Evolutionary conservation across 2,888 invertebrate genomes (phyloP).

Genomic region (Orchesella flavescens): DNA sequence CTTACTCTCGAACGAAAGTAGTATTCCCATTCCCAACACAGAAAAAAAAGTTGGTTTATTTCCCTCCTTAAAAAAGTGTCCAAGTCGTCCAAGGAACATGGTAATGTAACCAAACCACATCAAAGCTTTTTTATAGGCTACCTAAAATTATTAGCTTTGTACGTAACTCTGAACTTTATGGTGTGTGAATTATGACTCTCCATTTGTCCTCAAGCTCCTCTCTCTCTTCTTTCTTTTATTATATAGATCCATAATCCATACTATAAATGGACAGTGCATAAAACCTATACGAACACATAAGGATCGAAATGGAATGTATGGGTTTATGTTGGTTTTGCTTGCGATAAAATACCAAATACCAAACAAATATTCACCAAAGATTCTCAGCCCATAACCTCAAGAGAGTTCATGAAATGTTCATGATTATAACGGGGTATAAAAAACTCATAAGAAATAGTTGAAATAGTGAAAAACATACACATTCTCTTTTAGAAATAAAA

Average conservation of each 20-base stretch:
- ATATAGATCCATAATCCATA: not conserved
- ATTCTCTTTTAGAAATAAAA: not conserved
- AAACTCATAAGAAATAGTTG: not conserved
- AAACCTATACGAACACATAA: too few species aligned
- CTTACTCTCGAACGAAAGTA: not conserved
- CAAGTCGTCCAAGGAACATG: not conserved
- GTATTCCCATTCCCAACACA: too few species aligned
- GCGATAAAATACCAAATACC: not conserved
- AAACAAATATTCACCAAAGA: not conserved
- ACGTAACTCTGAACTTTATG: constrained; percentile 59
- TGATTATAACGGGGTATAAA: constrained; percentile 19
- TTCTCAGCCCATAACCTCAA: not conserved
- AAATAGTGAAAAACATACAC: not conserved
- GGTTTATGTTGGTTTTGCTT: not conserved
- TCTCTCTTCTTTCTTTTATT: constrained; percentile 14
- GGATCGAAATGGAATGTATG: not conserved
- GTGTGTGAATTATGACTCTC: constrained; percentile 59
- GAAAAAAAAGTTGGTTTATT: constrained; percentile 2
- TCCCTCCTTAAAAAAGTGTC: not conserved
- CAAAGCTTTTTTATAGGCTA: constrained; percentile 42
- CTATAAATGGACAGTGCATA: constrained; percentile 8
- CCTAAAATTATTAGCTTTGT: constrained; percentile 58
- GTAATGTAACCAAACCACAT: not conserved
- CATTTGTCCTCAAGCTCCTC: constrained; percentile 40
- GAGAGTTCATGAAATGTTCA: constrained; percentile 18